phyloP scores from a whole-genome alignment of 2,888 invertebrate genomes.

The Noctuana brunneofusca region DNA sequence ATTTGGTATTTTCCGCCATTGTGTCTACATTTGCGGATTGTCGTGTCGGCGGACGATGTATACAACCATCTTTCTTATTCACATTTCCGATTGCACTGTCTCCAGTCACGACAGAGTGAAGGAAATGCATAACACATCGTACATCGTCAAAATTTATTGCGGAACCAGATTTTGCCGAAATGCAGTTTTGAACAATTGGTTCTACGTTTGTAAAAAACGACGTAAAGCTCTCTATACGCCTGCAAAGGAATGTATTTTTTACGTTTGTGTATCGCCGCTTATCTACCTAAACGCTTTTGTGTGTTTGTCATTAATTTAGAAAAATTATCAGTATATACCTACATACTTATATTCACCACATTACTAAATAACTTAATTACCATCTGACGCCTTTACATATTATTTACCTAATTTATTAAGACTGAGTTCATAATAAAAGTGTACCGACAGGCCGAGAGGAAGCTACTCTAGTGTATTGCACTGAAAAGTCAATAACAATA shows the following conservation, averaged over 20 bases:
- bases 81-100: slow-evolving; percentile 40
- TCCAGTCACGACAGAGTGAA: slow-evolving; percentile 40
- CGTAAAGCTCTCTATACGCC: neutral
- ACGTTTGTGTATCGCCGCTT: neutral
- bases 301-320: too few relatives aligned
- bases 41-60: slow-evolving; percentile 40
- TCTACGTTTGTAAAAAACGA: neutral
- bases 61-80: slow-evolving; percentile 36
- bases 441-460: too few relatives aligned
- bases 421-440: too few relatives aligned
- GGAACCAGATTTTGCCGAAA: slow-evolving; percentile 30
- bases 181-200: slow-evolving; percentile 12
- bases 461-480: too few relatives aligned
- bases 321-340: too few relatives aligned
- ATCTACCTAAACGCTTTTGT: too few relatives aligned
- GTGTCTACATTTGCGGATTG: slow-evolving; percentile 33
- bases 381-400: too few relatives aligned
- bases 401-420: too few relatives aligned
- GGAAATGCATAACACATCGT: slow-evolving; percentile 43
- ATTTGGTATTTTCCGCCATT: slow-evolving; percentile 33
- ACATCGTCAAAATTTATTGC: slow-evolving; percentile 32
- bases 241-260: neutral
- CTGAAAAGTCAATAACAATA: too few relatives aligned
- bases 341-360: too few relatives aligned
- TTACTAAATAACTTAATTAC: too few relatives aligned